Evolutionary conservation across 2,797 vertebrate species (phyloP).

Genomic region (Arnoldichthys spilopterus): DNA sequence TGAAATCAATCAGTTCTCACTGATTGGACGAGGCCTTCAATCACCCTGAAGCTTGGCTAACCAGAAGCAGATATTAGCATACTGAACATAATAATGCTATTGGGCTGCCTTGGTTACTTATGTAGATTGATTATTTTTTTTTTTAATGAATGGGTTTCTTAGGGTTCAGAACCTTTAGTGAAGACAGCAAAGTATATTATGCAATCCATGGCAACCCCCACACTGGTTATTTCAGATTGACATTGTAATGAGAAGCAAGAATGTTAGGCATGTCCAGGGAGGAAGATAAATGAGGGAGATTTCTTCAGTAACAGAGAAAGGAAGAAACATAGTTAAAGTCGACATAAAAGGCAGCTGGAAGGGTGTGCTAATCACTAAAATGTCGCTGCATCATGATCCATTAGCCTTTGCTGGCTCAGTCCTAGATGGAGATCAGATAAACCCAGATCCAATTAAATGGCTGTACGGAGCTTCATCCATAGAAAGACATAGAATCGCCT

Average conservation of each 20-base stretch:
- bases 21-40: constrained; percentile 50
- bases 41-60: constrained; percentile 45
- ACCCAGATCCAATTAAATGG: constrained; percentile 70
- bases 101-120: constrained; percentile 4
- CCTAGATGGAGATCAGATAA: constrained; percentile 63
- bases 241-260: background rate
- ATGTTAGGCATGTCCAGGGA: background rate
- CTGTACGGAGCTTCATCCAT: constrained; percentile 43
- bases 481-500: background rate
- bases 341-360: constrained; percentile 60
- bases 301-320: background rate
- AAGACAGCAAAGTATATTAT: constrained; percentile 11
- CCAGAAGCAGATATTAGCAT: constrained; percentile 48
- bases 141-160: constrained; percentile 64
- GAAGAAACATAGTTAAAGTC: background rate
- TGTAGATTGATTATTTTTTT: constrained; percentile 33
- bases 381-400: constrained; percentile 60
- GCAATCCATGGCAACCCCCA: constrained; percentile 35
- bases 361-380: constrained; percentile 61
- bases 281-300: constrained; percentile 2
- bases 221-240: constrained; percentile 6
- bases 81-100: background rate
- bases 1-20: constrained; percentile 37
- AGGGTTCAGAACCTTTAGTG: constrained; percentile 35
- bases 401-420: constrained; percentile 66